A percentile compares a stretch with the other conserved stretches of the same genome.
phyloP scores from a whole-genome alignment of 2,113 vertebrate genomes.

The Coregonus clupeaformis region DNA sequence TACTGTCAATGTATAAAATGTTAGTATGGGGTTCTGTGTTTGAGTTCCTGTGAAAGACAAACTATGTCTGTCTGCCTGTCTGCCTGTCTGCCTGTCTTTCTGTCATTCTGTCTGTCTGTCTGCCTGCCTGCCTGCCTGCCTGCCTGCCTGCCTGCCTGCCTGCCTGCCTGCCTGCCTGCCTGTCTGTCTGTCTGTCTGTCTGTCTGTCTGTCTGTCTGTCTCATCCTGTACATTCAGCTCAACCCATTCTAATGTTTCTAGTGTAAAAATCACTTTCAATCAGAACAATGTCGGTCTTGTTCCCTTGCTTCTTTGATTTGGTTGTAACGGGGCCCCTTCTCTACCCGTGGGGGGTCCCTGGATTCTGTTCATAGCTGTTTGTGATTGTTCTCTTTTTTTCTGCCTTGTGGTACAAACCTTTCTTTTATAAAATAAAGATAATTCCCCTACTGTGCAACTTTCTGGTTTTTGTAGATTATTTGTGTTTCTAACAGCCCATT shows the following conservation, averaged over 20 bases:
- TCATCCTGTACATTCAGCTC: constrained; percentile 63
- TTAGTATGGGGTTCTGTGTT: constrained; percentile 63
- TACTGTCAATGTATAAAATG: constrained; percentile 60
- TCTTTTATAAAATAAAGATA: constrained; percentile 91
- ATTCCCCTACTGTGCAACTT: constrained; percentile 66
- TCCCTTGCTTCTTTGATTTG: constrained; percentile 79
- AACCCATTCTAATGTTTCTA: constrained; percentile 63
- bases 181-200: constrained; percentile 32
- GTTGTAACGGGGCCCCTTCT: constrained; percentile 87
- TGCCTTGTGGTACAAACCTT: constrained; percentile 90
- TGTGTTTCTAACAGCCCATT: neutral
- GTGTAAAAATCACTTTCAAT: constrained; percentile 63
- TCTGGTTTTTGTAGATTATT: constrained; percentile 20
- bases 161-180: no score
- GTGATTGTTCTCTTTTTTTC: constrained; percentile 81
- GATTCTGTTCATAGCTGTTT: constrained; percentile 92
- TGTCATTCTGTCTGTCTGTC: no score
- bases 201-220: constrained; percentile 33
- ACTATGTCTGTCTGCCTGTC: no score
- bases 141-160: no score
- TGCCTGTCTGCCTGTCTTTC: constrained; percentile 31
- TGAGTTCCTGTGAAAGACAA: constrained; percentile 65
- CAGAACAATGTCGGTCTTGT: constrained; percentile 70
- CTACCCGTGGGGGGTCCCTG: constrained; percentile 77
- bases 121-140: constrained; percentile 52